Base-by-base conservation (phyloP, 2,888 invertebrate species). In the Protophormia terraenovae region DNA sequence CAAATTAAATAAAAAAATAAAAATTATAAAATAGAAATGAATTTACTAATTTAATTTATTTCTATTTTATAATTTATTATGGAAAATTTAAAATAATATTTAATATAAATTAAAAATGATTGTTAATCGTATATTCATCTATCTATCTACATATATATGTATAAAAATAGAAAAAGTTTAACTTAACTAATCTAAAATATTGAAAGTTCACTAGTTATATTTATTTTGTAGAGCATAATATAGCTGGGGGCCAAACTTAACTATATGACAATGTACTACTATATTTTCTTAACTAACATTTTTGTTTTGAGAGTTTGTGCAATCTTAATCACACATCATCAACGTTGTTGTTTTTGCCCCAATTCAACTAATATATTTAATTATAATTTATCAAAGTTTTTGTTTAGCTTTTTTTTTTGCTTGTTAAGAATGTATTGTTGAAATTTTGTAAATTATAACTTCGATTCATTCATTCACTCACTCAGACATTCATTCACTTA, bases 351-450 rank as follows among this genome's bases (percentile, higher is more conserved):
- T 41, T 27, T 32, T 64, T 71, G 76, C 71, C 47, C 55, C 47
- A 77, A 45, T 66, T 82, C 47, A 47, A 2, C 58, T 71, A 76
- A 64, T 71, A 35, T 71, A 66, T 77, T 77, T 83, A 58, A 83
- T 83, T 83, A 72, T 47, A 77, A 62, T 58, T 71, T 55, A 29
- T 55, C n/a, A 22, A 27, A 47, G 27, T 8, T 19, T 53, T 14
- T 27, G 3, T 55, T 66, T 24, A 12, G 14, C 22, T 45, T 32
- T 67, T 29, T 32, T 67, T 29, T 58, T 27, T 19, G 71, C 35
- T 58, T 75, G 50, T 69, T 82, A 76, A 76, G 53, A 76, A 69
- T 76, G 45, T 53, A 24, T 75, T 76, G 69, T 76, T 82, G 10
- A 47, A 69, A 71, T 71, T 64, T 27, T n/a, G 14, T 24, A 55